Conservation (phyloP, 2,888 invertebrate species). For the Trissolcus japonicus region DNA sequence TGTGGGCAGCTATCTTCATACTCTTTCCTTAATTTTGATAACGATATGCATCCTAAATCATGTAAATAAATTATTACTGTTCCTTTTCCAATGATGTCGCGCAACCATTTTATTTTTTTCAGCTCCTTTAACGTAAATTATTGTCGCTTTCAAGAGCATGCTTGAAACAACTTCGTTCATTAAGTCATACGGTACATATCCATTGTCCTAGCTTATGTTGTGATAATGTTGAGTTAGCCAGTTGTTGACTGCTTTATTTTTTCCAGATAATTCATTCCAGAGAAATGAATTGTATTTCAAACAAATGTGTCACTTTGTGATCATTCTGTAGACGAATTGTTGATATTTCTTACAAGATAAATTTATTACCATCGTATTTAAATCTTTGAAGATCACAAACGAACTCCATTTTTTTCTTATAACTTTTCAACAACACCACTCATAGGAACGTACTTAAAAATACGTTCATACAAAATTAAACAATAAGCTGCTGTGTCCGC, state of each 20-base stretch:
- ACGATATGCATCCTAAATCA: constrained; percentile 18
- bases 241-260: constrained; percentile 24
- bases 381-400: constrained; percentile 29
- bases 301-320: constrained; percentile 9
- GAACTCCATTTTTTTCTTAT: constrained; percentile 7
- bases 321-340: not conserved
- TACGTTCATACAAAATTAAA: constrained; percentile 13
- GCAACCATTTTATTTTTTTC: constrained; percentile 27
- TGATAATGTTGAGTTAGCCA: constrained; percentile 31
- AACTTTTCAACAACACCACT: not conserved
- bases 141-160: no score
- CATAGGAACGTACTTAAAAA: constrained; percentile 5
- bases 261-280: constrained; percentile 17
- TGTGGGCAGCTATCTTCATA: not conserved
- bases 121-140: no score
- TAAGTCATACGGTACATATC: constrained; percentile 19
- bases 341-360: constrained; percentile 31
- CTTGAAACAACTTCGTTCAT: not conserved
- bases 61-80: constrained; percentile 14
- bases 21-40: constrained; percentile 1
- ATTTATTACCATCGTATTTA: constrained; percentile 16
- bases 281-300: constrained; percentile 17
- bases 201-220: constrained; percentile 19
- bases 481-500: constrained; percentile 14
- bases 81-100: constrained; percentile 9